phyloP scores from a whole-genome alignment of 2,797 vertebrate species.

The Acrossocheilus fasciatus region DNA sequence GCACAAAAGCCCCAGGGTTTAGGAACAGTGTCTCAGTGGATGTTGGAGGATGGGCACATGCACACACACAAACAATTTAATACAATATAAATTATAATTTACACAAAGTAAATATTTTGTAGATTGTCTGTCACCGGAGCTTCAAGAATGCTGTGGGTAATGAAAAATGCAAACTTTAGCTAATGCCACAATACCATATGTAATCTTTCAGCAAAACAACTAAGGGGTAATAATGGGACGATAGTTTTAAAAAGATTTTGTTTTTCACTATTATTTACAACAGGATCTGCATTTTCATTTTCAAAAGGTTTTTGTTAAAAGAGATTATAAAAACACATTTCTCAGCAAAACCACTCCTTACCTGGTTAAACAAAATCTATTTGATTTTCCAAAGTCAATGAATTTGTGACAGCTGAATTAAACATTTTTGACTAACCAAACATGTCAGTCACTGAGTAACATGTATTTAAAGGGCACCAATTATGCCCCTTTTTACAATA shows the following conservation, averaged over 20 bases:
- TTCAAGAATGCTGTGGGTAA: constrained; percentile 30
- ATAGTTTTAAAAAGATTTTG: neutral
- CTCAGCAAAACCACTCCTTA: neutral
- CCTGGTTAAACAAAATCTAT: neutral
- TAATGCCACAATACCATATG: constrained; percentile 43
- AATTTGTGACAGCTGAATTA: neutral
- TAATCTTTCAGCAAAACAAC: neutral
- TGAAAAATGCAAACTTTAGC: constrained; percentile 40
- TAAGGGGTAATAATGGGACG: neutral
- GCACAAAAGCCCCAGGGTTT: constrained; percentile 74
- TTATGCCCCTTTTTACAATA: too few relatives aligned
- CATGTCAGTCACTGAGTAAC: neutral
- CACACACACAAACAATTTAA: neutral
- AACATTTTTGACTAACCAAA: neutral
- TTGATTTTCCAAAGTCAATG: neutral
- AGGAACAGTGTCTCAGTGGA: constrained; percentile 62
- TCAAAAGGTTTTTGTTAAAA: neutral
- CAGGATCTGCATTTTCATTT: neutral
- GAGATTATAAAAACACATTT: neutral
- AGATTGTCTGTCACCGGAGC: constrained; percentile 9
- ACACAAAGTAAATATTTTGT: neutral
- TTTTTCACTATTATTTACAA: neutral
- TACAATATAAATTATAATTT: neutral
- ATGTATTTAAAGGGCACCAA: neutral
- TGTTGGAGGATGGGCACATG: constrained; percentile 69